A percentile compares a stretch with the other conserved stretches of the same genome.
These are phyloP conservation scores for Cheiracanthium punctorium DNA, from an alignment of 2,888 invertebrate species.

Conservation along the genomic window DNA sequence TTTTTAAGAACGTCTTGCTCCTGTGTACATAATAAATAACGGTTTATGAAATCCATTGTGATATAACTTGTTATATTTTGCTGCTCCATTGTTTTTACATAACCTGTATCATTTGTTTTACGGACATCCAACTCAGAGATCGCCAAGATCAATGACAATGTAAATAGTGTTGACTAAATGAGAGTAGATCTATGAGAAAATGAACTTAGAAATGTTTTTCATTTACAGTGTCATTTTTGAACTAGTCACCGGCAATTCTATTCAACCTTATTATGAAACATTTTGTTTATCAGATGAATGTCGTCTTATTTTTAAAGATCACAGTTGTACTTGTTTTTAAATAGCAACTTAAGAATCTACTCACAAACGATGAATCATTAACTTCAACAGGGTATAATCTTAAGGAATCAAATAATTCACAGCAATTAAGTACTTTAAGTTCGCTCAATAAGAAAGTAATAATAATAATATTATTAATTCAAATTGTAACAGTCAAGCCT, in stretches of 20 bases:
- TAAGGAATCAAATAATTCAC: no score
- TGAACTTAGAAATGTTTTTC: not conserved
- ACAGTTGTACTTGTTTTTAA: no score
- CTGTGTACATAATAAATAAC: conserved; percentile 55
- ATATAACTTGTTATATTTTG: conserved; percentile 66
- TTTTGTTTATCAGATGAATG: no score
- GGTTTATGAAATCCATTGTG: conserved; percentile 65
- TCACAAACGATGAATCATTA: no score
- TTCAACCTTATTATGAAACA: not conserved
- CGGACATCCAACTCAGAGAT: conserved; percentile 7
- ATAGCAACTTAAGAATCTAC: no score
- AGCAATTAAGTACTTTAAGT: no score
- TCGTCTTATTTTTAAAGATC: no score
- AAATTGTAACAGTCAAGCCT: no score
- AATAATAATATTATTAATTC: no score
- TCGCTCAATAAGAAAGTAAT: no score
- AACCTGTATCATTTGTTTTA: conserved; percentile 43
- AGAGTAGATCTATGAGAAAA: conserved; percentile 27
- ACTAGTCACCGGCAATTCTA: conserved; percentile 21
- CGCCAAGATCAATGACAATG: conserved; percentile 29
- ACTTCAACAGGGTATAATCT: no score
- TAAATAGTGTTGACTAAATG: conserved; percentile 40
- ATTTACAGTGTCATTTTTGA: not conserved
- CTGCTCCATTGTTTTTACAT: conserved; percentile 51
- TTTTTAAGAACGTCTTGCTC: conserved; percentile 37